phyloP scores from a whole-genome alignment of 2,113 vertebrate species.

The Sander vitreus region DNA sequence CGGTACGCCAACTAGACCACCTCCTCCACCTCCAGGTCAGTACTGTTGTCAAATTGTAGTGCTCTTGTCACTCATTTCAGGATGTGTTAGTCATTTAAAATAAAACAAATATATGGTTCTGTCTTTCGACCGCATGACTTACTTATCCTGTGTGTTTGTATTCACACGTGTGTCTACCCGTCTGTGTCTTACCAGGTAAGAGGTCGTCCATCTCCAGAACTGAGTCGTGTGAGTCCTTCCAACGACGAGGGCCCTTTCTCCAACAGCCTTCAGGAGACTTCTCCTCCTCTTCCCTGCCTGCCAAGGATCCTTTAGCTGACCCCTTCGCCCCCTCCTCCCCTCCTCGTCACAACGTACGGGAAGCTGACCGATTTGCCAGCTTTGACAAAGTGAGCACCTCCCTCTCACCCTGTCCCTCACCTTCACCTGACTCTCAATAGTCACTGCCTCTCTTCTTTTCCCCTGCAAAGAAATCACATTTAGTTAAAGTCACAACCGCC shows the following conservation, averaged over 20 bases:
- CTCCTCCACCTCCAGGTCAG: constrained; percentile 95
- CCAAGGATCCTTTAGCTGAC: constrained; percentile 91
- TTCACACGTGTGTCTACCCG: constrained; percentile 20
- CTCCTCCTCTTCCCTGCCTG: constrained; percentile 90
- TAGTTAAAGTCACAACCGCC: constrained; percentile 4
- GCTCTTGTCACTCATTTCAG: background rate
- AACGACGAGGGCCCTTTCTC: constrained; percentile 91
- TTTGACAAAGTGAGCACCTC: constrained; percentile 98
- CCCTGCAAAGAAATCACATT: constrained; percentile 42
- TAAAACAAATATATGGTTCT: background rate
- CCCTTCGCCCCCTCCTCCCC: constrained; percentile 92
- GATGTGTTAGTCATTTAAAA: background rate
- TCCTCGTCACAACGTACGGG: constrained; percentile 88
- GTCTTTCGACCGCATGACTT: no score
- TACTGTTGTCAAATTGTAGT: background rate
- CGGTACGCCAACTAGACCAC: constrained; percentile 95
- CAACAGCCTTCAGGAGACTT: constrained; percentile 89
- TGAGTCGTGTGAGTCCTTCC: constrained; percentile 95
- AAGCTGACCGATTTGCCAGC: constrained; percentile 94
- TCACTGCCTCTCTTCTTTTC: constrained; percentile 28
- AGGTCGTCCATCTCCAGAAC: constrained; percentile 89
- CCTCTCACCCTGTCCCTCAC: constrained; percentile 78
- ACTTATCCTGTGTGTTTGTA: background rate
- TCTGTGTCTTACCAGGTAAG: constrained; percentile 87
- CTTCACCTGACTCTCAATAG: constrained; percentile 78